Base-by-base conservation (phyloP, 2,797 vertebrate species). In the Acomys russatus region DNA sequence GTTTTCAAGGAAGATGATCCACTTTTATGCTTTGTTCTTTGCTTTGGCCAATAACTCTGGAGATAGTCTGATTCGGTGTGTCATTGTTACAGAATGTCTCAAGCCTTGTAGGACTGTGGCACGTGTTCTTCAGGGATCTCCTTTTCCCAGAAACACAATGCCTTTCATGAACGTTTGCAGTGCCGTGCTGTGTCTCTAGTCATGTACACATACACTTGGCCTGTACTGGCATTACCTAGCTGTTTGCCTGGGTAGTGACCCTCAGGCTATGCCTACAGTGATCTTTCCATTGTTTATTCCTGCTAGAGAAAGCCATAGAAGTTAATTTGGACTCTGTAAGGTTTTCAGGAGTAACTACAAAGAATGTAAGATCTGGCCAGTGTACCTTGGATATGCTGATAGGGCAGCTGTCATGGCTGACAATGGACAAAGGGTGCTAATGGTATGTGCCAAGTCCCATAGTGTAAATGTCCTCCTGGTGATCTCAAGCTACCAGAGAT, bases 221-320 rank as follows among this genome's bases (percentile, higher is more conserved):
- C 92, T 92, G 83, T 56, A 73, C 49, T 28, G 85, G 74, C 8
- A 17, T 54, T 33, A 17, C 68, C 49, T 66, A 74, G 56, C 68
- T 63, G 20, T 87, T 93, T 91, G 63, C 61, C 61, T 88, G 0
- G 4, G 1, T 15, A 14, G 12, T 78, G 61, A 56, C 73, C 63
- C 20, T 25, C 82, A 10, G 54, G 15, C 70, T 78, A 0, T 83
- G n/a, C 56, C 63, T 76, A 35, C 68, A 68, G 28, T 85, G 56
- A 51, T 56, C 92, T 88, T 90, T 54, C 70, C 74, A 35, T 83
- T 54, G 51, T 77, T 92, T 92, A 49, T 86, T 83, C 82, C 28
- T 84, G 10, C 79, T 64, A 92, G 90, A 94, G 35, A 92, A 95
- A 94, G 56, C 22, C 18, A 5, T 35, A 77, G 86, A 88, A 73